These are phyloP conservation scores for Exephanes ischioxanthus DNA, from an alignment of 2,888 invertebrate species.

Conservation along the genomic window DNA sequence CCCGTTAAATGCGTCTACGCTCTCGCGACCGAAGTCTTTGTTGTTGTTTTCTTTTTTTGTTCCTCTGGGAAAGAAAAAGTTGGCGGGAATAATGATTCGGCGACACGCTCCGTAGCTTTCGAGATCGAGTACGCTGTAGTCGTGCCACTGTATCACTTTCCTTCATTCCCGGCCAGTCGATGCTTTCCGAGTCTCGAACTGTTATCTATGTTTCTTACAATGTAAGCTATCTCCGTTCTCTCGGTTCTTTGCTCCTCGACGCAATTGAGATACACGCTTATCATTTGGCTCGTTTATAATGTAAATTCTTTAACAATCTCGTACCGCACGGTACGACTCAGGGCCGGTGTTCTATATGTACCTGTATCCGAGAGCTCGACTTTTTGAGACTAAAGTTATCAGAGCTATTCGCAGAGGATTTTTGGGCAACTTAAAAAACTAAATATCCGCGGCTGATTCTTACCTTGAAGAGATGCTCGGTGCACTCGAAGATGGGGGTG, in stretches of 20 bases:
- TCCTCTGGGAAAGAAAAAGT: slow-evolving; percentile 26
- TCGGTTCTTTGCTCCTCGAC: background rate
- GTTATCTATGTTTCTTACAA: slow-evolving; percentile 23
- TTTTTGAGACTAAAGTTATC: background rate
- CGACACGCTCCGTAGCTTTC: slow-evolving; percentile 70
- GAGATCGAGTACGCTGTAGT: slow-evolving; percentile 62
- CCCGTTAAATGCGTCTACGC: slow-evolving; percentile 39
- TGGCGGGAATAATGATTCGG: slow-evolving; percentile 51
- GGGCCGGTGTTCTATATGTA: background rate
- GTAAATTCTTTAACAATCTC: too few relatives aligned
- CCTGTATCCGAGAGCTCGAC: background rate
- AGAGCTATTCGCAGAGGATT: background rate
- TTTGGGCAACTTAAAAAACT: background rate
- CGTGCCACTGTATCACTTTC: background rate
- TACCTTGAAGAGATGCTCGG: slow-evolving; percentile 91
- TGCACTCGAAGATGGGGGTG: slow-evolving; percentile 91
- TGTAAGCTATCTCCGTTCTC: background rate
- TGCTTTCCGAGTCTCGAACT: background rate
- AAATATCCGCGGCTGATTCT: slow-evolving; percentile 67
- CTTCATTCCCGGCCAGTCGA: slow-evolving; percentile 25
- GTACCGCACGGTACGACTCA: slow-evolving; percentile 63
- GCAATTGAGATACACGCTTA: background rate
- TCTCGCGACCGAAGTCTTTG: background rate
- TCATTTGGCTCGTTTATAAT: too few relatives aligned
- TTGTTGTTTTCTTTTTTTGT: slow-evolving; percentile 3